Evolutionary conservation across 2,113 vertebrate genomes (phyloP).

Genomic region (Sterrhoptilus dennistouni): DNA sequence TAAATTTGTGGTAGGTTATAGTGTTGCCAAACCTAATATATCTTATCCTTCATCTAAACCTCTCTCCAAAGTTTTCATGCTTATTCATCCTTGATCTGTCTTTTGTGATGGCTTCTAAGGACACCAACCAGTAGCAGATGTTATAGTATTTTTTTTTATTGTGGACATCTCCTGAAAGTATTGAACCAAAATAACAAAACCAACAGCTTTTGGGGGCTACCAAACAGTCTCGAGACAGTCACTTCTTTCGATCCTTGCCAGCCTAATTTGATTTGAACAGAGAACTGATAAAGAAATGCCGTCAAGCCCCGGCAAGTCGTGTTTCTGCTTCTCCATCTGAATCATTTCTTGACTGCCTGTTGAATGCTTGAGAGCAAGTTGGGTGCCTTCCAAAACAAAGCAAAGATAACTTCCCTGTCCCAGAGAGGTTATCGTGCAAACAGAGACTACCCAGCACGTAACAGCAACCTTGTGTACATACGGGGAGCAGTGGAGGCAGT

Average conservation of each 20-base stretch:
- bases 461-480: neutral
- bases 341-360: constrained; percentile 49
- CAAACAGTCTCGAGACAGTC: neutral
- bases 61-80: constrained; percentile 28
- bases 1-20: constrained; percentile 36
- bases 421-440: neutral
- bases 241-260: neutral
- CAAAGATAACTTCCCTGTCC: constrained; percentile 33
- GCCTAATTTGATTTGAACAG: constrained; percentile 32
- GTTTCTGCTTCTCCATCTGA: constrained; percentile 53
- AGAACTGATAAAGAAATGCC: constrained; percentile 45
- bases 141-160: neutral
- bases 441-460: neutral
- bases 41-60: constrained; percentile 41
- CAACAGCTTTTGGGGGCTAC: neutral
- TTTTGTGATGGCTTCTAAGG: constrained; percentile 48
- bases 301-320: constrained; percentile 30
- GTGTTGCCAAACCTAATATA: constrained; percentile 38
- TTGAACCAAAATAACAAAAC: constrained; percentile 2
- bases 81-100: constrained; percentile 39
- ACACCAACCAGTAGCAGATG: constrained; percentile 52
- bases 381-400: constrained; percentile 50
- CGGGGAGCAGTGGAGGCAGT: fast-evolving
- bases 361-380: constrained; percentile 47
- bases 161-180: neutral